phyloP scores from a whole-genome alignment of 2,113 vertebrate genomes.

The Ammodytes marinus region DNA sequence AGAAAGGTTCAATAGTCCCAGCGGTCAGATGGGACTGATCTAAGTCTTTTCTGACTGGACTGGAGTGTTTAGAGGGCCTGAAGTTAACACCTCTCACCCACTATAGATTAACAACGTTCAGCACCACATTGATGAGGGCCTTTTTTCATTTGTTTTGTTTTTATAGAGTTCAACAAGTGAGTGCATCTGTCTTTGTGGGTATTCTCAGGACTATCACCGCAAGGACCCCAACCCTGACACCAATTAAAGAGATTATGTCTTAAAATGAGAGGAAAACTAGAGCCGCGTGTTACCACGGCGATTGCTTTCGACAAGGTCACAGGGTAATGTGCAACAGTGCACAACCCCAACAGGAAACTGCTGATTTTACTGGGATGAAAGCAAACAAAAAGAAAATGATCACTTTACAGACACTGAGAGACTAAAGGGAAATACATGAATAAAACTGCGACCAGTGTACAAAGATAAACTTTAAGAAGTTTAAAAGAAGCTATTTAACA shows the following conservation, averaged over 20 bases:
- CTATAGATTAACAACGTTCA: conserved; percentile 87
- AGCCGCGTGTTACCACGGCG: conserved; percentile 86
- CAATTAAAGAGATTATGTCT: conserved; percentile 99
- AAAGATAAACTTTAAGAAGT: background rate
- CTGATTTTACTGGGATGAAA: conserved; percentile 36
- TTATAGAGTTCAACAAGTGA: conserved; percentile 87
- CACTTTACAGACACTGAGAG: conserved; percentile 10
- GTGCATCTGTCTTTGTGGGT: conserved; percentile 90
- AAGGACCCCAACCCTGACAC: conserved; percentile 90
- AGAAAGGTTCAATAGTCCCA: conserved; percentile 39
- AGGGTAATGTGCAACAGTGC: conserved; percentile 84
- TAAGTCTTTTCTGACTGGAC: conserved; percentile 78
- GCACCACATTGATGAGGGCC: conserved; percentile 84
- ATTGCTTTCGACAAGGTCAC: conserved; percentile 94
- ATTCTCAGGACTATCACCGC: conserved; percentile 90
- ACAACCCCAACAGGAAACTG: conserved; percentile 84
- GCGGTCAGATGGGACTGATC: conserved; percentile 66
- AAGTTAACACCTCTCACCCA: conserved; percentile 80
- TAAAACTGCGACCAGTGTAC: background rate
- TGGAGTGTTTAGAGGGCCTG: conserved; percentile 86
- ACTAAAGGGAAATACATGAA: background rate
- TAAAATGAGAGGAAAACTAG: conserved; percentile 90
- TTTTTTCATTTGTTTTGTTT: conserved; percentile 86
- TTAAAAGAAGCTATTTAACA: background rate
- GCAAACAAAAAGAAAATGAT: conserved; percentile 39